phyloP scores from a whole-genome alignment of 2,113 vertebrate species.

The Gnathonemus longibarbis region DNA sequence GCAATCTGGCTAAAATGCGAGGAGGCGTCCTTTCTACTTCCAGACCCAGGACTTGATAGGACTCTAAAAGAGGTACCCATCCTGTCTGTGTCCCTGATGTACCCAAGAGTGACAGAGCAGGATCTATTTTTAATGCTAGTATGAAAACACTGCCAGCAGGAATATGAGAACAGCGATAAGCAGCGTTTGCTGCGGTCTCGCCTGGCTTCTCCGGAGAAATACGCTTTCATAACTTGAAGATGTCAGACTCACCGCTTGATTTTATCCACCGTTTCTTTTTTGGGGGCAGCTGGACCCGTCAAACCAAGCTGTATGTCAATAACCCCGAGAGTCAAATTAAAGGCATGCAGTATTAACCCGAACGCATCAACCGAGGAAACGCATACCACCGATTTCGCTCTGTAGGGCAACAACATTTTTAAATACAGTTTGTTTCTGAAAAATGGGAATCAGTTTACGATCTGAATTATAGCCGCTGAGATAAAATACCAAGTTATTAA shows the following conservation, averaged over 20 bases:
- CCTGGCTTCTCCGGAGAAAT: neutral
- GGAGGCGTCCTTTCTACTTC: neutral
- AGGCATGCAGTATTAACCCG: neutral
- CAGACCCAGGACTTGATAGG: neutral
- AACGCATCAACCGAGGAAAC: neutral
- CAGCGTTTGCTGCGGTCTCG: neutral
- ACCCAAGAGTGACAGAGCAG: neutral
- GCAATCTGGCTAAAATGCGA: neutral
- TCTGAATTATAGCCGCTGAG: neutral
- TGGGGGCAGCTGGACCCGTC: neutral
- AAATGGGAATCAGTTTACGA: neutral
- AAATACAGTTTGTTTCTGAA: neutral
- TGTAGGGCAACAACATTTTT: neutral
- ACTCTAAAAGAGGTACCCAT: neutral
- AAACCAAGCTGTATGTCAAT: neutral
- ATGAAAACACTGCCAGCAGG: neutral
- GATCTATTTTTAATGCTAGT: slow-evolving; percentile 1
- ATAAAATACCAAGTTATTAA: neutral
- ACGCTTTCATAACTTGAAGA: neutral
- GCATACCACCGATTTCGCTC: neutral
- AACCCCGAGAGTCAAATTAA: neutral
- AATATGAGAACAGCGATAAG: neutral
- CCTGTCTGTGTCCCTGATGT: neutral
- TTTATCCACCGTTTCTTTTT: neutral
- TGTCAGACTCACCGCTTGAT: neutral